phyloP scores from a whole-genome alignment of 2,888 invertebrate species.

The Synanthedon andrenaeformis region DNA sequence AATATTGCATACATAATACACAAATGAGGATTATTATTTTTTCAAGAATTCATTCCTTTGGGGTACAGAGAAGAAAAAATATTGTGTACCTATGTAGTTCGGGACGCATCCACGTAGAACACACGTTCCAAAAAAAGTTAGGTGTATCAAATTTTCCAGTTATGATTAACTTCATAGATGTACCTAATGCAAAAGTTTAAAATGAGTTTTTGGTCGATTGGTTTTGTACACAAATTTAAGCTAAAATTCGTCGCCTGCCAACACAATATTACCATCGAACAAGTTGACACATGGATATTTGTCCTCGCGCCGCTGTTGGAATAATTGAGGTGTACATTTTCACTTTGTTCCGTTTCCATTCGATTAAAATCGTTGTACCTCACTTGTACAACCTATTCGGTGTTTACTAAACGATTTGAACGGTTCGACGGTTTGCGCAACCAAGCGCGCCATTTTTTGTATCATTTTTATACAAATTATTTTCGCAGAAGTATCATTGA shows the following conservation, averaged over 20 bases:
- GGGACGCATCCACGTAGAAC: too few species aligned
- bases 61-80: too few species aligned
- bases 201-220: too few species aligned
- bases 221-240: not conserved
- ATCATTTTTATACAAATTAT: not conserved
- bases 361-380: constrained; percentile 68
- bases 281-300: constrained; percentile 54
- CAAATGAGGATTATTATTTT: too few species aligned
- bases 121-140: too few species aligned
- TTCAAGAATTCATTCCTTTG: too few species aligned
- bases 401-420: constrained; percentile 69
- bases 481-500: not conserved
- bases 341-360: constrained; percentile 70
- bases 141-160: too few species aligned
- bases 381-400: constrained; percentile 65
- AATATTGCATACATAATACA: too few species aligned
- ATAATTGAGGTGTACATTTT: constrained; percentile 71
- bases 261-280: constrained; percentile 30
- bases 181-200: too few species aligned
- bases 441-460: constrained; percentile 40
- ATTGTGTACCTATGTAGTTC: too few species aligned
- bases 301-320: constrained; percentile 57
- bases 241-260: not conserved
- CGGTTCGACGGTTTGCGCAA: constrained; percentile 57
- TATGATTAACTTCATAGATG: too few species aligned